A percentile compares a stretch with the other conserved stretches of the same genome.
phyloP scores from a whole-genome alignment of 1,140 invertebrate genomes.

The Aricia agestis region DNA sequence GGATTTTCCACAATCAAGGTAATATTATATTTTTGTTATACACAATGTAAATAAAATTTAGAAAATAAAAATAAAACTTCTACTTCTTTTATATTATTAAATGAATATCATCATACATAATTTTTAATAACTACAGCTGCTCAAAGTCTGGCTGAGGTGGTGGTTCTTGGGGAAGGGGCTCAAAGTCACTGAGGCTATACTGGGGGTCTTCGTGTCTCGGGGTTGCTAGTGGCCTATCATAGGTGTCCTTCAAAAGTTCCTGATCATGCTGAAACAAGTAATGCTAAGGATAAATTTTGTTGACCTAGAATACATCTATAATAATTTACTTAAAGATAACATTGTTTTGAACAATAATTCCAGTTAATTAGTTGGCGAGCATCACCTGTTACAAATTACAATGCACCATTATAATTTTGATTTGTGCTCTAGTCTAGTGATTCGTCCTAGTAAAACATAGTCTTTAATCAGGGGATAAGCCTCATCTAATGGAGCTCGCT shows the following conservation, averaged over 20 bases:
- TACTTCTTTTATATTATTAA: neutral
- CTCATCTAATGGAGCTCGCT: too few species aligned
- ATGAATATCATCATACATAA: neutral
- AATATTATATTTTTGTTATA: neutral
- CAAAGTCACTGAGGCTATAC: constrained; percentile 69
- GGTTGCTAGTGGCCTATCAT: constrained; percentile 67
- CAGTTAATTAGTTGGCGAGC: too few species aligned
- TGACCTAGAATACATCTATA: too few species aligned
- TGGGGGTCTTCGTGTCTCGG: constrained; percentile 62
- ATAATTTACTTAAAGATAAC: too few species aligned
- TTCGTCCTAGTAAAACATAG: too few species aligned
- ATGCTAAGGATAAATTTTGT: neutral
- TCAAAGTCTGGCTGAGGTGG: constrained; percentile 73
- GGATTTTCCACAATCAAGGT: too few species aligned
- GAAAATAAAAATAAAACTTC: neutral
- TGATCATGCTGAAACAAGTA: constrained; percentile 56
- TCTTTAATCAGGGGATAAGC: too few species aligned
- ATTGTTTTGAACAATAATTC: too few species aligned
- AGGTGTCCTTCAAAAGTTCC: constrained; percentile 61
- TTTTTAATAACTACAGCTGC: constrained; percentile 47
- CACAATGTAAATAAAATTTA: neutral
- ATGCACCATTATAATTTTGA: too few species aligned
- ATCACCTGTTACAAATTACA: too few species aligned
- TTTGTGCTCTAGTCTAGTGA: too few species aligned
- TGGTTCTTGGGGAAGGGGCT: constrained; percentile 69